Evolutionary conservation across 2,888 invertebrate species (phyloP).

Genomic region (Notodonta ziczac): DNA sequence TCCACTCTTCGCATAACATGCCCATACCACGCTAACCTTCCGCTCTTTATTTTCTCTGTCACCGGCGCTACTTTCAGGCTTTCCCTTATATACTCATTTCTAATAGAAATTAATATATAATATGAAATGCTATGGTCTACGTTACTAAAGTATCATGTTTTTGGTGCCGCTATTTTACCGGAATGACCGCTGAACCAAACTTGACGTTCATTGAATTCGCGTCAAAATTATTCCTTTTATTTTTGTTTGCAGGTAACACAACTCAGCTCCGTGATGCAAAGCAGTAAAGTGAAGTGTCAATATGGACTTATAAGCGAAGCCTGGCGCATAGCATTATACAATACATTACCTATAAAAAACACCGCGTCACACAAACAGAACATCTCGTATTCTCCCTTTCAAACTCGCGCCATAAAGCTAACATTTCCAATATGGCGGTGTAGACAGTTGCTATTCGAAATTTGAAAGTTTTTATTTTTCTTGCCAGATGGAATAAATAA

Average conservation of each 20-base stretch:
- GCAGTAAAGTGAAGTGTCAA: slow-evolving; percentile 79
- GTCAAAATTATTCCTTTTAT: no score
- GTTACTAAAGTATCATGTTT: no score
- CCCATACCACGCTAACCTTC: no score
- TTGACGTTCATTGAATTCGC: background rate
- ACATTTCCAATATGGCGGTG: slow-evolving; percentile 17
- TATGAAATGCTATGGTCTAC: no score
- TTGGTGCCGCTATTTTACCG: no score
- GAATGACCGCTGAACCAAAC: background rate
- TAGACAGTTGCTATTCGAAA: slow-evolving; percentile 47
- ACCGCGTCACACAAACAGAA: slow-evolving; percentile 47
- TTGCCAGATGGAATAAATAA: slow-evolving; percentile 26
- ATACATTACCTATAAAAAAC: slow-evolving; percentile 49
- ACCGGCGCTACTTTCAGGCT: no score
- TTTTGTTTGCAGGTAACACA: slow-evolving; percentile 55
- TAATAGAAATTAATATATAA: no score
- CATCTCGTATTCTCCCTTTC: slow-evolving; percentile 45
- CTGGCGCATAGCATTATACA: slow-evolving; percentile 64
- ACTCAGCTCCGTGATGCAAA: slow-evolving; percentile 58
- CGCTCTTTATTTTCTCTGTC: no score
- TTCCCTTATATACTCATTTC: no score
- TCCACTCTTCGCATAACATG: no score
- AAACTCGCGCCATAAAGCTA: slow-evolving; percentile 7
- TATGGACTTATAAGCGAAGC: slow-evolving; percentile 78
- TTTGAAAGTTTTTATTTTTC: slow-evolving; percentile 19